Evolutionary conservation across 2,888 invertebrate species (phyloP).

Genomic region (Hanleya hanleyi): DNA sequence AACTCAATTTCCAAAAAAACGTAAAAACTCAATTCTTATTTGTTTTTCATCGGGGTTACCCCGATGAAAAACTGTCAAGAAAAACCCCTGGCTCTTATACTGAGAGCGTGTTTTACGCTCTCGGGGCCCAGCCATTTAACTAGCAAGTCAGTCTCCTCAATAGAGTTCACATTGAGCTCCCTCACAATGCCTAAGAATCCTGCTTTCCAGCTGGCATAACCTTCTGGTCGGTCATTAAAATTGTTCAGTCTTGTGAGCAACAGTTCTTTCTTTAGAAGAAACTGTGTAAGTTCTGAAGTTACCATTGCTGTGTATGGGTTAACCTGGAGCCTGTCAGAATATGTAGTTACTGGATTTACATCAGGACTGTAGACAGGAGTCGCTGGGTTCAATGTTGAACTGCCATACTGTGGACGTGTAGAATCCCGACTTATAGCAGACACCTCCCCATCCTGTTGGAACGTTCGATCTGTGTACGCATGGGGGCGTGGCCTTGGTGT

Average conservation of each 20-base stretch:
- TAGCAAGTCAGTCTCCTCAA: conserved; percentile 27
- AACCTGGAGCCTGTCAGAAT: too few species aligned
- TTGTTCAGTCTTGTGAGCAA: conserved; percentile 16
- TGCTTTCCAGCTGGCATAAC: conserved; percentile 26
- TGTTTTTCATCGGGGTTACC: too few species aligned
- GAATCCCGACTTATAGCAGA: too few species aligned
- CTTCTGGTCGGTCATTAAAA: conserved; percentile 34
- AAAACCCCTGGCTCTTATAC: too few species aligned
- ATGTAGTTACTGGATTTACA: not conserved
- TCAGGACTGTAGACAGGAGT: not conserved
- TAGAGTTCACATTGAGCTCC: conserved; percentile 16
- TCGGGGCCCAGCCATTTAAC: conserved; percentile 29
- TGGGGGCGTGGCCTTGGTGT: not conserved
- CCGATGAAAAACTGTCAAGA: too few species aligned
- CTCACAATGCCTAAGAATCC: conserved; percentile 22
- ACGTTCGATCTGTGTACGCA: too few species aligned
- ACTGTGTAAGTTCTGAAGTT: conserved; percentile 11
- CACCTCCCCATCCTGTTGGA: too few species aligned
- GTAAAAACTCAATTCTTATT: too few species aligned
- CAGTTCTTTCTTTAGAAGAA: conserved; percentile 27
- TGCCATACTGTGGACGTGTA: not conserved
- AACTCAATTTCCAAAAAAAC: too few species aligned
- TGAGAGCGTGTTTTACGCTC: conserved; percentile 19
- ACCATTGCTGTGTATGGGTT: not conserved
- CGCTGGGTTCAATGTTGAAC: not conserved